Conservation (phyloP, 2,113 vertebrate genomes). For the Amphilophus citrinellus region DNA sequence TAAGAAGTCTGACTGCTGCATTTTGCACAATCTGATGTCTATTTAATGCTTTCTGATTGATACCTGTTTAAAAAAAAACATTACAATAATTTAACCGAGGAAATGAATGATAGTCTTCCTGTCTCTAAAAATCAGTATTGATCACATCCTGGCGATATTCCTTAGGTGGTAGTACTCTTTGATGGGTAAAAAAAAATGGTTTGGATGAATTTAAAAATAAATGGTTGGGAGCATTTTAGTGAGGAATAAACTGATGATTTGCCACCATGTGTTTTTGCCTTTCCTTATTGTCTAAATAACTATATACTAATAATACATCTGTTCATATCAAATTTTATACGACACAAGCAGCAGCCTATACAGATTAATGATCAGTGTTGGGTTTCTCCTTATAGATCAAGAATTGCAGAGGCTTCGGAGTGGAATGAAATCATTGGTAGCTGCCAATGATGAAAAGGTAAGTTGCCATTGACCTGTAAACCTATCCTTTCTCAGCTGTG, state of each 20-base stretch:
- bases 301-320: not conserved
- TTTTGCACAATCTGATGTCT: not conserved
- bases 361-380: slow-evolving; percentile 21
- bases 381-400: slow-evolving; percentile 85
- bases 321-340: not conserved
- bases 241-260: slow-evolving; percentile 16
- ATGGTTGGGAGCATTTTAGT: not conserved
- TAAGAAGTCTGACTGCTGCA: not conserved
- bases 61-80: not conserved
- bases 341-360: slow-evolving; percentile 6
- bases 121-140: slow-evolving; percentile 2
- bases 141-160: not conserved
- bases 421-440: slow-evolving; percentile 90
- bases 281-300: slow-evolving; percentile 4
- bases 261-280: slow-evolving; percentile 3
- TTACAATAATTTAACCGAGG: not conserved
- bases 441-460: slow-evolving; percentile 96
- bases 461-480: slow-evolving; percentile 27
- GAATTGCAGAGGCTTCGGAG: slow-evolving; percentile 90
- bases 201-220: slow-evolving; percentile 28
- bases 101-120: not conserved
- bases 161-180: not conserved
- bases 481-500: slow-evolving; percentile 22
- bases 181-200: slow-evolving; percentile 17
- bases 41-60: not conserved